A percentile compares a stretch with the other conserved stretches of the same genome.
phyloP scores from a whole-genome alignment of 2,888 invertebrate species.

The Amblyteles armatorius region DNA sequence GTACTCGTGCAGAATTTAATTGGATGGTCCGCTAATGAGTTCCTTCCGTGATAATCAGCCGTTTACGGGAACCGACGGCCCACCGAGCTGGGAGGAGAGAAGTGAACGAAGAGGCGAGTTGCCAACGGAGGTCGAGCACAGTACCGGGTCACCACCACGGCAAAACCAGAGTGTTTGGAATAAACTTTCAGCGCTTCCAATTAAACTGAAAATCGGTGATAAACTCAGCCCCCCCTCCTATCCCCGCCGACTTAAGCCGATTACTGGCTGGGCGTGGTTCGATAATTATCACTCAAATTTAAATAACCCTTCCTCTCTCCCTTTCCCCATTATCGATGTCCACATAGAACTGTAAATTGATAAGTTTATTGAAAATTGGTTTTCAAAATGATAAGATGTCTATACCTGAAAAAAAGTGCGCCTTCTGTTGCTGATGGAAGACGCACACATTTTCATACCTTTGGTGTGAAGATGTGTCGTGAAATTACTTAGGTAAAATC shows the following conservation, averaged over 20 bases:
- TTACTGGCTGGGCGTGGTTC: conserved; percentile 61
- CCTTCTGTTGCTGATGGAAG: not conserved
- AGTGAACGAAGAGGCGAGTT: conserved; percentile 23
- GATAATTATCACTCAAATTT: conserved; percentile 65
- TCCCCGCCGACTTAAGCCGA: conserved; percentile 69
- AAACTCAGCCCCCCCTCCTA: conserved; percentile 45
- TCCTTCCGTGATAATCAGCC: conserved; percentile 72
- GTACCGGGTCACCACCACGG: conserved; percentile 47
- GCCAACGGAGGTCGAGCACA: conserved; percentile 34
- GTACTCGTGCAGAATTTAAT: conserved; percentile 68
- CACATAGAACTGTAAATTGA: conserved; percentile 30
- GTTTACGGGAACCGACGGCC: conserved; percentile 45
- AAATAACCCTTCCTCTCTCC: conserved; percentile 33
- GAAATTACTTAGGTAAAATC: too few species aligned
- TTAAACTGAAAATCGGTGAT: conserved; percentile 75
- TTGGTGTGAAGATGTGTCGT: too few species aligned
- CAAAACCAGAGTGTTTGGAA: conserved; percentile 64
- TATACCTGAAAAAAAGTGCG: not conserved
- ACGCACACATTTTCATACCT: too few species aligned
- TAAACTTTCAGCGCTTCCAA: conserved; percentile 72
- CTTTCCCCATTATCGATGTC: not conserved
- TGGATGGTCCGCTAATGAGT: conserved; percentile 73
- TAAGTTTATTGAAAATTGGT: not conserved
- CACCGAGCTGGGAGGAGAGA: not conserved
- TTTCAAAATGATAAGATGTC: conserved; percentile 8